These are phyloP conservation scores for Julus scandinavius DNA, from an alignment of 2,888 invertebrate species.

Conservation along the genomic window DNA sequence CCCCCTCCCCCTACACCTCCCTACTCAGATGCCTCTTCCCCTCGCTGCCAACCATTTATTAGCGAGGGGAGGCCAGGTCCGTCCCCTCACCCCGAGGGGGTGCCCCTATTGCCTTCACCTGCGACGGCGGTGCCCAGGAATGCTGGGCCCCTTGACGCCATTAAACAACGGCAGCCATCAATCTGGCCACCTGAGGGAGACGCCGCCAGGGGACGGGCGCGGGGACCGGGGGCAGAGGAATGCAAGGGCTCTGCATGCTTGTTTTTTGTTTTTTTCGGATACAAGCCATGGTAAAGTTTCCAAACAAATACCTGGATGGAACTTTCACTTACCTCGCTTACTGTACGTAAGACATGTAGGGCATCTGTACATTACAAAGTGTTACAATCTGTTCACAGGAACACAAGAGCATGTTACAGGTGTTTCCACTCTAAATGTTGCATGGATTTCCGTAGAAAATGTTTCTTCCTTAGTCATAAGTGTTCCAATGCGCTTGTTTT, in stretches of 20 bases:
- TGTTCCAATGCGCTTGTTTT: too few species aligned
- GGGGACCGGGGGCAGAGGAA: background rate
- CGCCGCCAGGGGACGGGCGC: background rate
- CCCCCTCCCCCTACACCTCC: background rate
- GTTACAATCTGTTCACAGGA: too few species aligned
- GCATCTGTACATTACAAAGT: too few species aligned
- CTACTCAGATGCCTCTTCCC: conserved; percentile 4
- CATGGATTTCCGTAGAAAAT: too few species aligned
- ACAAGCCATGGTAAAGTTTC: too few species aligned
- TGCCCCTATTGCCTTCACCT: conserved; percentile 15
- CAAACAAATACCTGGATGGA: too few species aligned
- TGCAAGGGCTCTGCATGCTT: background rate
- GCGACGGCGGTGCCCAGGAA: background rate
- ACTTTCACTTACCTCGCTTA: too few species aligned
- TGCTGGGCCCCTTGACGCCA: conserved; percentile 33
- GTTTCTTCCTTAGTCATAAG: too few species aligned
- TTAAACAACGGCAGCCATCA: conserved; percentile 27
- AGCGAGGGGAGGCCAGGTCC: background rate
- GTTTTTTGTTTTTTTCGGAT: too few species aligned
- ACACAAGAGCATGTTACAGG: too few species aligned
- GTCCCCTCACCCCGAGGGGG: conserved; percentile 16
- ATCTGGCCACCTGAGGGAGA: background rate
- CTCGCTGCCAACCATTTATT: conserved; percentile 26
- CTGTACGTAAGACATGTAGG: too few species aligned
- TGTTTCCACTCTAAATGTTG: too few species aligned